Percentiles rank a stretch among this genome's conserved stretches.
phyloP scores from a whole-genome alignment of 2,113 vertebrate species.

The chimpanzee (Pan troglodytes) region NHGRI_mPanTro3-v2.1_pri NC_072408.2:77559501-77560000 shows the following conservation, averaged over 20 bases:
- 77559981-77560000: not conserved
- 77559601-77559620: not conserved
- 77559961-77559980: not conserved
- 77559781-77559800: not conserved
- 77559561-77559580: not conserved
- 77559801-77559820: not conserved
- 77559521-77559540: too few relatives aligned
- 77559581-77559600: not conserved
- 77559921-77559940: not conserved
- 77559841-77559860: not conserved
- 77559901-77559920: not conserved
- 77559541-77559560: not conserved
- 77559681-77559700: not conserved
- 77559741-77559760: not conserved
- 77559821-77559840: not conserved
- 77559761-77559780: not conserved
- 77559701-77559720: not conserved
- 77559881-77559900: not conserved
- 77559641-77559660: not conserved
- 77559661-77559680: not conserved
- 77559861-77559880: too few relatives aligned
- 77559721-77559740: not conserved
- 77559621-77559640: not conserved
- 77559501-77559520: not conserved
- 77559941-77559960: not conserved